phyloP scores from a whole-genome alignment of 2,113 vertebrate species.

The Burhinus oedicnemus region DNA sequence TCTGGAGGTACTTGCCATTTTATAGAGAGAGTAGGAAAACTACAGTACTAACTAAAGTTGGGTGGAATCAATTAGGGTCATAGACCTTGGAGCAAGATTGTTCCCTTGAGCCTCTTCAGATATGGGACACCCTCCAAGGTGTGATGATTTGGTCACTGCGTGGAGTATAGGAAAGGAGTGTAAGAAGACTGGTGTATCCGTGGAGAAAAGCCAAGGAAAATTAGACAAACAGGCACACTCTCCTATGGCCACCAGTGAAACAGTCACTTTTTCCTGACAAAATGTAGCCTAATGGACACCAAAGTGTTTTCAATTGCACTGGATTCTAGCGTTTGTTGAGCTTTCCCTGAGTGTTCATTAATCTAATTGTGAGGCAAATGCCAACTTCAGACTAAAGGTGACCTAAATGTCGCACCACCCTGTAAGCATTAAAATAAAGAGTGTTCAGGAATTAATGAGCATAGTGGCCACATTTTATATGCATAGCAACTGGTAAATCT shows the following conservation, averaged over 20 bases:
- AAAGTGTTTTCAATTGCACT: constrained; percentile 31
- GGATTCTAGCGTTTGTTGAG: constrained; percentile 53
- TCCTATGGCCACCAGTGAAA: background rate
- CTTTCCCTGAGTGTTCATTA: constrained; percentile 69
- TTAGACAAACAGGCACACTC: rapidly evolving
- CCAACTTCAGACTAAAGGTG: constrained; percentile 67
- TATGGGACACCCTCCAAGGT: rapidly evolving
- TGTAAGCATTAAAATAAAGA: constrained; percentile 63
- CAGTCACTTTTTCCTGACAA: background rate
- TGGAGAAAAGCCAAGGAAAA: background rate
- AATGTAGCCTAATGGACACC: background rate
- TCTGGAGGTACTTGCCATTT: background rate
- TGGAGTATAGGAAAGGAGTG: background rate
- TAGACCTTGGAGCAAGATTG: background rate
- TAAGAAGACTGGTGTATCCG: background rate
- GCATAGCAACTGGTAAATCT: background rate
- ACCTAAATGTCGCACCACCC: constrained; percentile 57
- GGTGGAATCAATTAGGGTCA: background rate
- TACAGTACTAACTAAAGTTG: background rate
- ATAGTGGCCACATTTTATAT: background rate
- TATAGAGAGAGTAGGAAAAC: background rate
- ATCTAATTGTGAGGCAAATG: constrained; percentile 69
- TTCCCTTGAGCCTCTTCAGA: background rate
- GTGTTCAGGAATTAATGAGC: constrained; percentile 66
- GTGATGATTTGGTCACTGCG: background rate